A percentile compares a stretch with the other conserved stretches of the same genome.
Conservation (phyloP, 2,113 vertebrate species). For the Cavia porcellus region DNA sequence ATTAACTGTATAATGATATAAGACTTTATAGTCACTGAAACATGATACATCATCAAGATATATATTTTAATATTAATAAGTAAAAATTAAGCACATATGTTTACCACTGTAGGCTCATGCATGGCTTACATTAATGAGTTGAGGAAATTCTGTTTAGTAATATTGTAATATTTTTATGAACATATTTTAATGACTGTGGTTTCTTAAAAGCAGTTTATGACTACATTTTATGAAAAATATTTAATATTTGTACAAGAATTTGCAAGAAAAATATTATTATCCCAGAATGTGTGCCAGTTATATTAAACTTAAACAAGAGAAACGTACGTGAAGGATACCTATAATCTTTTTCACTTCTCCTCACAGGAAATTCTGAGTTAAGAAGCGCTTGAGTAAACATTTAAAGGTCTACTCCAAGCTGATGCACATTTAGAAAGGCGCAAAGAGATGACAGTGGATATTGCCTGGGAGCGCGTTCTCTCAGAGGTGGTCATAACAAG, state of each 20-base stretch:
- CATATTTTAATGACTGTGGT: not conserved
- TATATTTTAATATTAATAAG: slow-evolving; percentile 4
- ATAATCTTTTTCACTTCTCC: not conserved
- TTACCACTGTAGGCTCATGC: not conserved
- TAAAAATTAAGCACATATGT: not conserved
- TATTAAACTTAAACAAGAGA: not conserved
- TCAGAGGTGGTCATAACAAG: not conserved
- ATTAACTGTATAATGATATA: not conserved
- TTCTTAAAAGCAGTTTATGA: not conserved
- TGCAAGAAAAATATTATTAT: slow-evolving; percentile 13
- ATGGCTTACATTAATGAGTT: not conserved
- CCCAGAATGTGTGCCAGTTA: not conserved
- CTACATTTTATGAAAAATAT: not conserved
- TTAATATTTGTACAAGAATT: not conserved
- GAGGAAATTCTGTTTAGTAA: not conserved
- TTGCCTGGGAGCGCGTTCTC: not conserved
- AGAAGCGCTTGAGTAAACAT: not conserved
- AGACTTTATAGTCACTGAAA: not conserved
- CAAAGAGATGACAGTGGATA: not conserved
- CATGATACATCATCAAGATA: not conserved
- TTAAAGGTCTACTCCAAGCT: not conserved
- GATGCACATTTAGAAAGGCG: not conserved
- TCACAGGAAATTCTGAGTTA: not conserved
- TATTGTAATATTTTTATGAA: not conserved
- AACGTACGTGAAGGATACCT: not conserved